A percentile compares a stretch with the other conserved stretches of the same genome.
phyloP scores from a whole-genome alignment of 2,888 invertebrate species.

The Pammene aurita region DNA sequence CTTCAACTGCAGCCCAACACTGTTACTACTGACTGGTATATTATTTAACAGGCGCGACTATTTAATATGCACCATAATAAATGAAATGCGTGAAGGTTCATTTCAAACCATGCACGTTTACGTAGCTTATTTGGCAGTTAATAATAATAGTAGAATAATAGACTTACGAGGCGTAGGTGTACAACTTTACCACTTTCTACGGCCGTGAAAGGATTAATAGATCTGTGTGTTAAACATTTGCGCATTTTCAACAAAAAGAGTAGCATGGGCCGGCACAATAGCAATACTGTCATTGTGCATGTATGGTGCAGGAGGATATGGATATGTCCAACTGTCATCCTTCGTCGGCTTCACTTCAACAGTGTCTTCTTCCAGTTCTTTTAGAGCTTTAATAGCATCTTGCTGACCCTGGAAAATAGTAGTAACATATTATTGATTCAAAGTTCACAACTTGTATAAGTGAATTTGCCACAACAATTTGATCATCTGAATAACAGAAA shows the following conservation, averaged over 20 bases:
- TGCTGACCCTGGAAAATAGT: conserved; percentile 69
- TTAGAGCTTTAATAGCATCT: conserved; percentile 82
- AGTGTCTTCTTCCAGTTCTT: conserved; percentile 58
- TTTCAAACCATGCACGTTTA: too few relatives aligned
- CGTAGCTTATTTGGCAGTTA: too few relatives aligned
- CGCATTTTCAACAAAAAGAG: conserved; percentile 69
- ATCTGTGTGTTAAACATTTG: conserved; percentile 51
- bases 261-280: conserved; percentile 63
- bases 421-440: neutral
- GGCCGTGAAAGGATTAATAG: conserved; percentile 10
- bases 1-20: too few relatives aligned
- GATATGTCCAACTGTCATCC: conserved; percentile 52
- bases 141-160: too few relatives aligned
- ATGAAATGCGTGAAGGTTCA: too few relatives aligned
- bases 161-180: too few relatives aligned
- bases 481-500: too few relatives aligned
- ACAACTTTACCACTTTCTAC: neutral
- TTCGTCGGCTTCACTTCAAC: conserved; percentile 51
- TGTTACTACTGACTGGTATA: too few relatives aligned
- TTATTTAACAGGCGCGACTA: too few relatives aligned
- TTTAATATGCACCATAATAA: too few relatives aligned
- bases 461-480: too few relatives aligned
- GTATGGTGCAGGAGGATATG: conserved; percentile 51
- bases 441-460: too few relatives aligned
- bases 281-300: conserved; percentile 53